Percentiles rank a stretch among this genome's conserved stretches.
phyloP scores from a whole-genome alignment of 1,140 invertebrate species.

The Drosophila subpulchrella region DNA sequence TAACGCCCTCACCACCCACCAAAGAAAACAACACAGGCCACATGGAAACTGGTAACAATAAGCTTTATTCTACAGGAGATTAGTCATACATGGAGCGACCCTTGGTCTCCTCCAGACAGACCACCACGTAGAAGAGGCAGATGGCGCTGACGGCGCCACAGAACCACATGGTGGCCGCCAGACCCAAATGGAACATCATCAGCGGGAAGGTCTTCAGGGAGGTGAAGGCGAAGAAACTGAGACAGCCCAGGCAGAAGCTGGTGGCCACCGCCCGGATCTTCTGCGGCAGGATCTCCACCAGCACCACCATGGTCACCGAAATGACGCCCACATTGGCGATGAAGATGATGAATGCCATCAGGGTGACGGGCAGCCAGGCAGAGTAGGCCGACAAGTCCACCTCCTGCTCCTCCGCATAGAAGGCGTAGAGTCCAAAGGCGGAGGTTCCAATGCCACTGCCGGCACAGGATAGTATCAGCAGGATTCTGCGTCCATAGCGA shows the following conservation, averaged over 20 bases:
- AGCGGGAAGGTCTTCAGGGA: constrained; percentile 70
- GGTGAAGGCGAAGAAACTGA: constrained; percentile 68
- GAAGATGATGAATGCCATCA: constrained; percentile 76
- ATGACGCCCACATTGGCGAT: constrained; percentile 66
- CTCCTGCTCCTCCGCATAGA: constrained; percentile 61
- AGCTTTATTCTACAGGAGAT: constrained; percentile 19
- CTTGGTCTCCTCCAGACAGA: constrained; percentile 76
- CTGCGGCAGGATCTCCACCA: constrained; percentile 71
- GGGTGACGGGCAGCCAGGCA: constrained; percentile 65
- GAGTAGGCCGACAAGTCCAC: constrained; percentile 50
- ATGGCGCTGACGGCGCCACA: constrained; percentile 54
- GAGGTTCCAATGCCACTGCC: constrained; percentile 56
- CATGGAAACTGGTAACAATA: neutral
- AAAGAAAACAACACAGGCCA: neutral
- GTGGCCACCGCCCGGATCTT: constrained; percentile 65
- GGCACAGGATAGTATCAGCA: constrained; percentile 63
- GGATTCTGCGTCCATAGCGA: constrained; percentile 66
- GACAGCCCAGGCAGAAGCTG: constrained; percentile 62
- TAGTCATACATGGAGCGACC: constrained; percentile 72
- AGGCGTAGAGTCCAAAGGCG: constrained; percentile 67
- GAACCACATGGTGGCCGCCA: constrained; percentile 77
- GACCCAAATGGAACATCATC: constrained; percentile 65
- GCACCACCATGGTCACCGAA: constrained; percentile 73
- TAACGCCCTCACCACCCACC: constrained; percentile 19
- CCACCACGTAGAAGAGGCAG: constrained; percentile 64